Evolutionary conservation across 2,113 vertebrate species (phyloP), one percentile per base, ranked within the genome.

Genomic region (Leptobrachium leishanense): DNA sequence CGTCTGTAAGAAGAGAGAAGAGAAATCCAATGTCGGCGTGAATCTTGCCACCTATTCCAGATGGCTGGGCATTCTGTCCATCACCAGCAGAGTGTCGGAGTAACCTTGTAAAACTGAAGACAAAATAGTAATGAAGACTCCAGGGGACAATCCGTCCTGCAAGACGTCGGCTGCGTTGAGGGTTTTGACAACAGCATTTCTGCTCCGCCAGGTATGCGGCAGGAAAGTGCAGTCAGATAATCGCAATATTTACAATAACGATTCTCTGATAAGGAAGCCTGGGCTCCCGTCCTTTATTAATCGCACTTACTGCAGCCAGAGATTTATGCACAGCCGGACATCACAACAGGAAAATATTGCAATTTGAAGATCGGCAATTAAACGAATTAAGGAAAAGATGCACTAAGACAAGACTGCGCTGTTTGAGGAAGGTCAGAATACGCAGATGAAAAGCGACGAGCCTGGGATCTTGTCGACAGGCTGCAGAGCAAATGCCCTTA

Each of bases 21-120:
- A 64, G 82, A 82, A 72, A 40, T 8, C 2, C 0, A 53, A 81
- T 3, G 55, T 2, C 31, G 72, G 46, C 63, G 82, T 79, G 82
- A 76, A 76, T 82, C 68, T 6, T 72, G 31, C 1, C 13, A 84
- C 80, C 82, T 85, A 84, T 83, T 85, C 76, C 62, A 81, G n/a
- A 2, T 43, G 55, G n/a, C 5, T 81, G 39, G 68, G 55, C 39
- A 66, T 72, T 76, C 68, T 43, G n/a, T 88, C 81, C 54, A 84
- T 7, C 44, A 83, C 53, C 1, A 44, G 72, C 82, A 81, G 85
- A 87, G 68, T 46, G 76, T 82, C 72, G 0, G 82, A 12, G 1
- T 68, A 79, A 79, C 69, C 79, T 86, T 85, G 89, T 84, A 82
- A 85, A 85, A 84, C 6, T 71, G 57, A 85, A 86, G 84, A 77